Conservation (phyloP, 2,113 vertebrate genomes). For the Phocoena phocoena region DNA sequence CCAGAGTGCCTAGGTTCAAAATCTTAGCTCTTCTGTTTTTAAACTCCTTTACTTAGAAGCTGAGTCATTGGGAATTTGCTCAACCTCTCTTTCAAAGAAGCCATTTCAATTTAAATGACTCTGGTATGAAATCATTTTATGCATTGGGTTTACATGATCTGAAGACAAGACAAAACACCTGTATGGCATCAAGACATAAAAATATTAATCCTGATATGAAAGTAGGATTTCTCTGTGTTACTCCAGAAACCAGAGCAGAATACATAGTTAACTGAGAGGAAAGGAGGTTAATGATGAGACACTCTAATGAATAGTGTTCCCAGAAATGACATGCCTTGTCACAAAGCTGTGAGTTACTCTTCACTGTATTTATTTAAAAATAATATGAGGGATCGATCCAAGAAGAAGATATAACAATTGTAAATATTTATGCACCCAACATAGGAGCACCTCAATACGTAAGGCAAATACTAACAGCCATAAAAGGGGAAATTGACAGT, state of each 20-base stretch:
- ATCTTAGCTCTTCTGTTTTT: not conserved
- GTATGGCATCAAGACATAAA: not conserved
- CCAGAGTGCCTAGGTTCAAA: not conserved
- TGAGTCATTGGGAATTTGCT: not conserved
- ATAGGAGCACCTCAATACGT: no score
- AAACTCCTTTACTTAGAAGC: not conserved
- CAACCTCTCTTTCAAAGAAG: not conserved
- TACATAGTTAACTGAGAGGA: not conserved
- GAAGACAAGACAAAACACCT: not conserved
- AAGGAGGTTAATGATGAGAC: not conserved
- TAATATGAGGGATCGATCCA: not conserved
- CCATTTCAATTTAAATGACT: not conserved
- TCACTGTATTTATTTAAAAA: not conserved
- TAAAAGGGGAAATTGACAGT: no score
- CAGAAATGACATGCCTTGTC: not conserved
- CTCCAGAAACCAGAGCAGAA: not conserved
- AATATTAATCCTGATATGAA: not conserved
- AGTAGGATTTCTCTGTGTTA: not conserved
- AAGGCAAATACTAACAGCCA: no score
- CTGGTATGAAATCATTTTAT: not conserved
- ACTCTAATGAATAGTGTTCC: not conserved
- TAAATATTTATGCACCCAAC: no score
- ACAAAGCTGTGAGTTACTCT: not conserved
- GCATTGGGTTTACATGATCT: not conserved
- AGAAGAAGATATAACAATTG: no score